Percentiles rank a stretch among this genome's conserved stretches.
Evolutionary conservation across 2,113 vertebrate genomes (phyloP).

Genomic region (Gadus macrocephalus): DNA sequence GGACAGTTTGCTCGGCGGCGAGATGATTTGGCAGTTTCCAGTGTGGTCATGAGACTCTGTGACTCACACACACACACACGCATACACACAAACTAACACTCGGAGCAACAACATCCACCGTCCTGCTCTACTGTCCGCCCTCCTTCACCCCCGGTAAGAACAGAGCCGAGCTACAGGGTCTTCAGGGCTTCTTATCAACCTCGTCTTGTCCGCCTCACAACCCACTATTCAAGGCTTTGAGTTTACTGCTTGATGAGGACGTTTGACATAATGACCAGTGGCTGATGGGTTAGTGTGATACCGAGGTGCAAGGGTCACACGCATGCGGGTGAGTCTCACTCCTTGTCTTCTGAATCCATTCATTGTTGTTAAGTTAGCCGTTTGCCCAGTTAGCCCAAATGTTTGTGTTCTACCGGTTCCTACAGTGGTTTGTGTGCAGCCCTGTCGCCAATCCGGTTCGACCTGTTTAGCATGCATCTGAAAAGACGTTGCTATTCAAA

Average conservation of each 20-base stretch:
- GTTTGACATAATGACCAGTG: background rate
- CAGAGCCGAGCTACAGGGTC: background rate
- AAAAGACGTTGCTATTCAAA: slow-evolving; percentile 13
- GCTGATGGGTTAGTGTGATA: background rate
- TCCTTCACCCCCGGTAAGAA: background rate
- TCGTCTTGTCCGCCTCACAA: background rate
- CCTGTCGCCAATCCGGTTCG: slow-evolving; percentile 39
- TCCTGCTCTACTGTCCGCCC: background rate
- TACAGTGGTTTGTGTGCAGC: slow-evolving; percentile 24
- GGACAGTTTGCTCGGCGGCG: slow-evolving; percentile 12
- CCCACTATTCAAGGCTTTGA: too few relatives aligned
- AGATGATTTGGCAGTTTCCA: slow-evolving; percentile 31
- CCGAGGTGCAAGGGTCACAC: background rate
- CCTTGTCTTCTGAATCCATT: background rate
- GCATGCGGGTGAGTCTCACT: background rate
- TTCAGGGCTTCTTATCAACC: background rate
- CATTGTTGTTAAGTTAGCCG: background rate
- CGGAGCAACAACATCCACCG: background rate
- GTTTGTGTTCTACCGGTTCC: background rate
- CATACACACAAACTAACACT: background rate
- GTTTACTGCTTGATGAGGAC: too few relatives aligned
- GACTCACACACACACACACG: background rate
- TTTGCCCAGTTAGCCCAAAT: background rate
- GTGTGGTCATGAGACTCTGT: background rate
- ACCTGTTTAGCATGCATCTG: slow-evolving; percentile 36